Evolutionary conservation across 2,888 invertebrate genomes (phyloP).

Genomic region (Cephus nigrinus): DNA sequence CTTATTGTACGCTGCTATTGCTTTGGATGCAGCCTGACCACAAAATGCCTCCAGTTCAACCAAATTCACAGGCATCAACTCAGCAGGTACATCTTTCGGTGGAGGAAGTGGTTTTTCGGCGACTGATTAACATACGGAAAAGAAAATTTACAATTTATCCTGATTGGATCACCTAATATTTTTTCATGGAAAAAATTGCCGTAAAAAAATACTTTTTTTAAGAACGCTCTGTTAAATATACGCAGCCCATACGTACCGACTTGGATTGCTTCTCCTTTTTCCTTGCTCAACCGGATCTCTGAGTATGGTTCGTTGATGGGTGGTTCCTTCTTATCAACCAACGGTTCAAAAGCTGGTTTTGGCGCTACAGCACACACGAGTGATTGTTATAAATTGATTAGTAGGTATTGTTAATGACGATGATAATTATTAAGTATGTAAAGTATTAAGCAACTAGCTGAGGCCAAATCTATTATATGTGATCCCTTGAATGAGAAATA

Average conservation of each 20-base stretch:
- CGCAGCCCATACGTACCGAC: slow-evolving; percentile 52
- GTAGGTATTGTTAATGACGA: neutral
- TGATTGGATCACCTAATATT: slow-evolving; percentile 40
- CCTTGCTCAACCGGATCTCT: slow-evolving; percentile 67
- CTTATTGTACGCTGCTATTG: slow-evolving; percentile 75
- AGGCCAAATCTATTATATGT: neutral
- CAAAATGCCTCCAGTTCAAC: slow-evolving; percentile 71
- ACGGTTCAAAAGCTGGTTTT: slow-evolving; percentile 58
- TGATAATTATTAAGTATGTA: neutral
- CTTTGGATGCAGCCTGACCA: slow-evolving; percentile 71
- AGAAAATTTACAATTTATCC: slow-evolving; percentile 15
- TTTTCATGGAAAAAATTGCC: slow-evolving; percentile 28
- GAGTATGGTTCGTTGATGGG: slow-evolving; percentile 55
- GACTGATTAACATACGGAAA: slow-evolving; percentile 36
- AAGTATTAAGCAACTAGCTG: neutral
- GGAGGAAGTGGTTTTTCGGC: slow-evolving; percentile 48
- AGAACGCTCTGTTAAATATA: neutral
- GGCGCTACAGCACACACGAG: slow-evolving; percentile 49
- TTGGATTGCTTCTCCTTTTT: slow-evolving; percentile 57
- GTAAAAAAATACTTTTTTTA: slow-evolving; percentile 38
- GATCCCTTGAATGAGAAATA: neutral
- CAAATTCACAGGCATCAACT: slow-evolving; percentile 62
- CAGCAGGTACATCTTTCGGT: slow-evolving; percentile 36
- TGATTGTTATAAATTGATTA: neutral
- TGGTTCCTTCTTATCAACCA: slow-evolving; percentile 48